A percentile compares a stretch with the other conserved stretches of the same genome.
Evolutionary conservation across 2,113 vertebrate genomes (phyloP).

Genomic region (Burhinus bistriatus): DNA sequence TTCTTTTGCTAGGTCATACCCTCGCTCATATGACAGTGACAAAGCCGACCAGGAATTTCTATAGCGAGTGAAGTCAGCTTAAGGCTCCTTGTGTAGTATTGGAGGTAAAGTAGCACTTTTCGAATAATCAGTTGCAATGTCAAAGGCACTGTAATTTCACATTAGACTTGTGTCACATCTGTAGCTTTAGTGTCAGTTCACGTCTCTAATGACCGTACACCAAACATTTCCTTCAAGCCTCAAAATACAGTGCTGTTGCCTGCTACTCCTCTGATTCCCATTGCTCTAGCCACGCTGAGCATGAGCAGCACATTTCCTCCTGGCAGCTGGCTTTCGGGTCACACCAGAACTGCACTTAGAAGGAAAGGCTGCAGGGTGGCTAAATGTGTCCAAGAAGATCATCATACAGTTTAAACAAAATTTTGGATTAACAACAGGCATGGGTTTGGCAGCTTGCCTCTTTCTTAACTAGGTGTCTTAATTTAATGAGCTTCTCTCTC

Average conservation of each 20-base stretch:
- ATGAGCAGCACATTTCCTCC: not conserved
- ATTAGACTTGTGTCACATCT: not conserved
- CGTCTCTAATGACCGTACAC: not conserved
- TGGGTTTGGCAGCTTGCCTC: not conserved
- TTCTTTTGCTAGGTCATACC: not conserved
- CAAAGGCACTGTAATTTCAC: not conserved
- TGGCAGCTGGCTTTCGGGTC: not conserved
- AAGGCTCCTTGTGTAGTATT: not conserved
- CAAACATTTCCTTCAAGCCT: not conserved
- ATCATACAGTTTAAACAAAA: not conserved
- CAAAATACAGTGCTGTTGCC: not conserved
- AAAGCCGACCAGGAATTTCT: not conserved
- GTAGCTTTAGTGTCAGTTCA: not conserved
- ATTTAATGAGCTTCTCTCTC: not conserved
- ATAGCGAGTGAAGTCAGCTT: not conserved
- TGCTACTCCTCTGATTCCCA: not conserved
- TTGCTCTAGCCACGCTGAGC: not conserved
- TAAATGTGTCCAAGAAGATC: not conserved
- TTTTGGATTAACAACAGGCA: not conserved
- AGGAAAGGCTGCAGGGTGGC: not conserved
- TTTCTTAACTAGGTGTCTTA: not conserved
- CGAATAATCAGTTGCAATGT: not conserved
- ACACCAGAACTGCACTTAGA: not conserved
- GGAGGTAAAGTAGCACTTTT: not conserved
- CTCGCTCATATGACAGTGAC: not conserved